Base-by-base conservation (phyloP, 2,888 invertebrate species). In the Leptopilina myrica region DNA sequence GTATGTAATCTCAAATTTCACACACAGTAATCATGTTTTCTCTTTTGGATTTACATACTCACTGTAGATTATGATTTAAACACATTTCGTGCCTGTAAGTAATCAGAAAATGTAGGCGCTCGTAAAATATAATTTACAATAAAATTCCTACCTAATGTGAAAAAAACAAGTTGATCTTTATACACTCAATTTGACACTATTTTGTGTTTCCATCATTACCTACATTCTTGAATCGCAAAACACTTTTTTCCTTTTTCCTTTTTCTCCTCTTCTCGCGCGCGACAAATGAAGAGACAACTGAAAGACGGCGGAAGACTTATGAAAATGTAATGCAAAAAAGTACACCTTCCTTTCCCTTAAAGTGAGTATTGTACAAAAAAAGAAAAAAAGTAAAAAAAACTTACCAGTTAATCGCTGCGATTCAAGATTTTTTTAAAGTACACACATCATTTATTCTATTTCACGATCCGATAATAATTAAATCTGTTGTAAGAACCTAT, bases 371-470 rank as follows among this genome's bases (percentile, higher is more conserved):
- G 73, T 73, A 73, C 73, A 73, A 73, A 73, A 73, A 73, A 56
- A 73, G 56, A 56, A 73, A 73, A 53, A n/a, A 62, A 62, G 20
- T 56, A 69, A 69, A 69, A 69, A 56, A 73, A 73, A 53, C 73
- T 56, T 53, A 33, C 8, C 73, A 56, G 9, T 40, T 26, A 73
- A 53, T 26, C 53, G 33, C 53, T 73, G 69, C 80, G 67, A 79
- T 83, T 84, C 79, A 80, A 84, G 82, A 84, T 77, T 77, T 49
- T 43, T 83, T 80, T 76, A 79, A 84, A 86, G 83, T 87, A 85
- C 86, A 86, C 83, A 84, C 86, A 86, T 84, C 87, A 86, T 87
- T 85, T 85, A 86, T 78, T 78, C 84, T 85, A 84, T 83, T 82
- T 82, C 77, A 79, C 80, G 78, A 82, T 80, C 80, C 80, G 77